Base-by-base conservation (phyloP, 2,113 vertebrate species). In the Stictonetta naevosa region DNA sequence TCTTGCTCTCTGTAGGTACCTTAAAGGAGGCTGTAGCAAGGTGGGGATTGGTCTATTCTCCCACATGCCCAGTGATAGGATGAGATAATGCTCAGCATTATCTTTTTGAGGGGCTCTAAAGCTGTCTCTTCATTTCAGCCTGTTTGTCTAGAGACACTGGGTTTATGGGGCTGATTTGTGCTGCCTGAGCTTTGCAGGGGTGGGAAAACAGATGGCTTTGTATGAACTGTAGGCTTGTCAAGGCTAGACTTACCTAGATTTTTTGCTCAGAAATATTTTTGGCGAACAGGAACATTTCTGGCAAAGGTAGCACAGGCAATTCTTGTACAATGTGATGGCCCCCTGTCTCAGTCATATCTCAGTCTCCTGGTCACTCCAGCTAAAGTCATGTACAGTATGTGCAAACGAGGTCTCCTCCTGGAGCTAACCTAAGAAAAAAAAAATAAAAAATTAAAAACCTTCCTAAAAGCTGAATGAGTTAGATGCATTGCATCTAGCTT, bases 151-250 rank as follows among this genome's bases (percentile, higher is more conserved):
- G 83, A 79, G 56, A 8, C 48, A 67, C 14, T 20, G 13, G 29
- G 25, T 66, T 93, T 80, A 72, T 55, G 80, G 52, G 72, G 72
- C 28, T 90, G 83, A 85, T 92, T 88, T 81, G 60, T 92, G 60
- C 93, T 86, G 79, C 93, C 92, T 92, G 48, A 86, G 33, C 66
- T 78, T 92, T 78, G 83, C 74, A 84, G 42, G 42, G 42, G 42
- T 44, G 42, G 42, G 15, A 44, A 44, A 93, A 92, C 93, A 93
- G 80, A 95, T 95, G 85, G 88, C 80, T 95, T 95, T 92, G 83
- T 96, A 90, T 96, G 92, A 52, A 93, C 60, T 25, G 13, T 53
- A 79, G 85, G 33, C 42, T 92, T 60, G 69, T 68, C 53, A 69
- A 92, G 66, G 23, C 23, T 82, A 76, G 46, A 75, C 42, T 86